Evolutionary conservation across 2,888 invertebrate genomes (phyloP), one percentile per base, ranked within the genome.

Genomic region (Stenichneumon culpator): DNA sequence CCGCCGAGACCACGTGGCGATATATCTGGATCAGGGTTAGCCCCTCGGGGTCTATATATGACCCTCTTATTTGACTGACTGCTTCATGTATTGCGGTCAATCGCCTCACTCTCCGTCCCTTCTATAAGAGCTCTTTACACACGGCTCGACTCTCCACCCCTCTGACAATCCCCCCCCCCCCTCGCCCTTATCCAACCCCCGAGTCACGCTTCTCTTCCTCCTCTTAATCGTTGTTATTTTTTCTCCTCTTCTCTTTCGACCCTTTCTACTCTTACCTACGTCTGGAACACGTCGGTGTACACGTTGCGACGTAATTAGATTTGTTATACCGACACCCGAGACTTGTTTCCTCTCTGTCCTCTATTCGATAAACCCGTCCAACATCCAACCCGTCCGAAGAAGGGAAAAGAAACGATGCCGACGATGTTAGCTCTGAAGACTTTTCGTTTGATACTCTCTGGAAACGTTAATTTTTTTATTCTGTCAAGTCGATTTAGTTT

Each of bases 21-120:
- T 93, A 92, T 90, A 93, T 93, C 91, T 93, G 92, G 93, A 93
- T 93, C 93, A 93, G 93, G 93, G 93, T 93, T 93, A 93, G 75
- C 90, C 91, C 90, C 84, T 79, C 60, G 81, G 87, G 86, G 91
- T 88, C 92, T 93, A 93, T 93, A 93, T 92, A 89, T 93, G 93
- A 93, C 93, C 93, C 93, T 93, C 92, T 93, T 93, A 93, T 92
- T 93, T 93, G 91, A 92, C 92, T 90, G 91, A 88, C 89, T 82
- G 85, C 75, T 85, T 70, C 68, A 50, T 90, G 90, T 92, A 92
- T 92, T 92, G 92, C 91, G 91, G 92, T 92, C 92, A 93, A 90
- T 93, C 90, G 92, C 91, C 92, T 90, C 86, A 75, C 79, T 73
- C 28, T 63, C 70, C 50, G 44, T 73, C 77, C 68, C 52, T 73